A percentile compares a stretch with the other conserved stretches of the same genome.
Evolutionary conservation across 2,888 invertebrate species (phyloP).

Genomic region (Nomada ferruginata): DNA sequence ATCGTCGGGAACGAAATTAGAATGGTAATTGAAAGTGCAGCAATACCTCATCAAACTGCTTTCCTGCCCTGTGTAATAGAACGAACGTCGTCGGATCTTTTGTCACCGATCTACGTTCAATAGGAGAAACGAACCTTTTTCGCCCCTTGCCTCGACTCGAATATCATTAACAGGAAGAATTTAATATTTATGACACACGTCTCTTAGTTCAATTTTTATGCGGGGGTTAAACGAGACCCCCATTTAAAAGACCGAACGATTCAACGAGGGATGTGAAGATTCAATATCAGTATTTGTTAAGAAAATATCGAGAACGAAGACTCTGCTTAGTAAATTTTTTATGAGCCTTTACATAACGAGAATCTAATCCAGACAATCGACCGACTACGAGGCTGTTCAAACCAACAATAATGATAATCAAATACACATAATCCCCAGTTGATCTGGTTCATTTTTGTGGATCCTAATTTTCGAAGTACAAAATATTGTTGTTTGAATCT

Average conservation of each 20-base stretch:
- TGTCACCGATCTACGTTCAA: conserved; percentile 10
- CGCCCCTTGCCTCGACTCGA: conserved; percentile 23
- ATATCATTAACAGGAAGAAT: neutral
- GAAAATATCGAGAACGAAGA: conserved; percentile 5
- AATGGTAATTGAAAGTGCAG: neutral
- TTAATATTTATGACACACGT: neutral
- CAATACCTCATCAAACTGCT: conserved; percentile 34
- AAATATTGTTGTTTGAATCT: neutral
- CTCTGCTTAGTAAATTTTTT: conserved; percentile 1
- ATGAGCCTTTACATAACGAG: conserved; percentile 1
- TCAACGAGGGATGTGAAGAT: neutral
- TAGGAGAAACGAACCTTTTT: neutral
- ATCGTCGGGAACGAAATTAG: conserved; percentile 13
- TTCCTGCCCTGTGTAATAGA: conserved; percentile 32
- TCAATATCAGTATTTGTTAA: neutral
- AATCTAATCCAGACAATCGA: conserved; percentile 50
- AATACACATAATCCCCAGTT: neutral
- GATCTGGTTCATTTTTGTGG: conserved; percentile 1
- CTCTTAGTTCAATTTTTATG: neutral
- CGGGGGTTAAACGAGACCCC: neutral
- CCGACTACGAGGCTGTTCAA: conserved; percentile 2
- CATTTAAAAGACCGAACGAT: neutral
- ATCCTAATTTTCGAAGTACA: conserved; percentile 2
- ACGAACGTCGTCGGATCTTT: conserved; percentile 13
- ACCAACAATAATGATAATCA: conserved; percentile 27